phyloP scores from a whole-genome alignment of 1,140 invertebrate species.

The Lanistes nyassanus region DNA sequence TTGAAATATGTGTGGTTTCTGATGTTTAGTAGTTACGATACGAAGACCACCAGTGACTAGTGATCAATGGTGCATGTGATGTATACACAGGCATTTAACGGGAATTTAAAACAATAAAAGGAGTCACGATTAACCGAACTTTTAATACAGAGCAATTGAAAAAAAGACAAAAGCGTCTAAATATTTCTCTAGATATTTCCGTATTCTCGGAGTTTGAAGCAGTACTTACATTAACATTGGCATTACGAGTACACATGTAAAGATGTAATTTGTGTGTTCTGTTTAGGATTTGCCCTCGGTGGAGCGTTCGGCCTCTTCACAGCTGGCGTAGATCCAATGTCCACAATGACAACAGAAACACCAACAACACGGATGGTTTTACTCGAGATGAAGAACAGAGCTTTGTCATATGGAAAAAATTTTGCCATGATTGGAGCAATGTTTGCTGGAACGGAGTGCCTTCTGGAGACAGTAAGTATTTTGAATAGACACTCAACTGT shows the following conservation, averaged over 20 bases:
- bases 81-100: background rate
- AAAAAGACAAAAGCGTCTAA: background rate
- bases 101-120: background rate
- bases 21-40: no score
- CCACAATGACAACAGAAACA: conserved; percentile 76
- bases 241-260: background rate
- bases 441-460: conserved; percentile 93
- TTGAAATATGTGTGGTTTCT: no score
- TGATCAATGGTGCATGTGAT: no score
- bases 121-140: background rate
- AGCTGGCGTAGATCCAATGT: conserved; percentile 91
- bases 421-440: conserved; percentile 94
- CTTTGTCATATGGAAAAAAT: conserved; percentile 94
- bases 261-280: background rate
- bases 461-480: conserved; percentile 79
- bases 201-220: background rate
- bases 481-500: no score
- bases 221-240: background rate
- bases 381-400: conserved; percentile 90
- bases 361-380: conserved; percentile 67
- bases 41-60: no score
- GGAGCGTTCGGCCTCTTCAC: conserved; percentile 94
- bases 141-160: background rate
- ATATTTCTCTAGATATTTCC: background rate
- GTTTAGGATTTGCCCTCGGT: conserved; percentile 87